Conservation (phyloP, 2,797 vertebrate genomes). For the Macropus fuliginosus region DNA sequence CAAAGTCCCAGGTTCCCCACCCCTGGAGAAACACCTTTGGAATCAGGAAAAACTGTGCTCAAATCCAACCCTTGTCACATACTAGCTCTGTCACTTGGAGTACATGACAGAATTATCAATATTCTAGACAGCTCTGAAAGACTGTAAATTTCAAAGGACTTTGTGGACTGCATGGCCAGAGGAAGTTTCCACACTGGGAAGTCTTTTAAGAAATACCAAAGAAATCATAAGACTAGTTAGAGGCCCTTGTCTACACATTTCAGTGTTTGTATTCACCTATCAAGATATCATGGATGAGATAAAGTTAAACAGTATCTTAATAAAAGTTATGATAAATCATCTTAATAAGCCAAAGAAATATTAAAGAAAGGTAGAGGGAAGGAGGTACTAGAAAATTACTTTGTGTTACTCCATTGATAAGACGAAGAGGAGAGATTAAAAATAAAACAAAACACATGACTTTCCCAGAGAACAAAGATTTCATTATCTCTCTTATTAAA, state of each 20-base stretch:
- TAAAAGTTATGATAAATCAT: slow-evolving; percentile 51
- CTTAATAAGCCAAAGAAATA: slow-evolving; percentile 56
- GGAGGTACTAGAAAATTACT: slow-evolving; percentile 38
- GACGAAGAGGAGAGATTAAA: slow-evolving; percentile 39
- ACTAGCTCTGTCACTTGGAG: background rate
- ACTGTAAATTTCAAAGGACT: background rate
- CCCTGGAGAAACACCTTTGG: background rate
- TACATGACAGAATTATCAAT: background rate
- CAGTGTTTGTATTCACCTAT: background rate
- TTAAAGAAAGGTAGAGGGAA: slow-evolving; percentile 28
- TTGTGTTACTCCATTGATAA: slow-evolving; percentile 45
- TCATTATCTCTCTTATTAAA: slow-evolving; percentile 71
- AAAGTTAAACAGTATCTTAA: slow-evolving; percentile 42
- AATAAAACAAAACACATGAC: slow-evolving; percentile 12
- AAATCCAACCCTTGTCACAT: background rate
- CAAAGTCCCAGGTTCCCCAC: too few relatives aligned
- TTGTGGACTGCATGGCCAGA: background rate
- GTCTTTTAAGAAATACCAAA: background rate
- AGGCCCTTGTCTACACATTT: background rate
- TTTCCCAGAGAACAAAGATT: slow-evolving; percentile 55
- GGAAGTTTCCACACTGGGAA: background rate
- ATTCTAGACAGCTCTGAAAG: background rate
- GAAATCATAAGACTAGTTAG: background rate
- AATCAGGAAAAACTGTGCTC: background rate
- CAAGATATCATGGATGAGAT: slow-evolving; percentile 17